Evolutionary conservation across 2,797 vertebrate genomes (phyloP).

Genomic region (Menidia menidia): DNA sequence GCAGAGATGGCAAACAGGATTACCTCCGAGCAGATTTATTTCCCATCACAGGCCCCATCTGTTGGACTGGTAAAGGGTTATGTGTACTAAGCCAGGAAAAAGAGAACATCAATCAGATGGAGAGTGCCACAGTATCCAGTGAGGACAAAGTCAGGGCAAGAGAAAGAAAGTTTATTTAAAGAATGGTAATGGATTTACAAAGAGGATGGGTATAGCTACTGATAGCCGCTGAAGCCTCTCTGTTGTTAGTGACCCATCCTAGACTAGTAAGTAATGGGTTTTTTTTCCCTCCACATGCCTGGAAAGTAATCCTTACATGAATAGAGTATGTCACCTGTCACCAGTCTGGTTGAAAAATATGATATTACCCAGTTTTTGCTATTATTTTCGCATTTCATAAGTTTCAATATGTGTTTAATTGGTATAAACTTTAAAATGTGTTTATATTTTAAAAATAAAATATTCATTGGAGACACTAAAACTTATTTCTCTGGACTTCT

Average conservation of each 20-base stretch:
- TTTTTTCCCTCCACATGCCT: not conserved
- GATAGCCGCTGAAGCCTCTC: constrained; percentile 10
- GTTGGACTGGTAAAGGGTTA: constrained; percentile 37
- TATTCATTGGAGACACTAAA: not conserved
- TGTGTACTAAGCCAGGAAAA: constrained; percentile 39
- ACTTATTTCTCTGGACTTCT: not conserved
- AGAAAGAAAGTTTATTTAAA: constrained; percentile 30
- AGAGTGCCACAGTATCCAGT: constrained; percentile 30
- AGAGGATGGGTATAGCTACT: constrained; percentile 2
- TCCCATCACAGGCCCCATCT: constrained; percentile 29
- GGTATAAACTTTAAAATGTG: not conserved
- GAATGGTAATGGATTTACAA: constrained; percentile 41
- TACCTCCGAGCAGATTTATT: constrained; percentile 26
- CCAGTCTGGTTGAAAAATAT: not conserved
- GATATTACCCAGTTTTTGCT: not conserved
- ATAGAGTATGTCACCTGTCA: not conserved
- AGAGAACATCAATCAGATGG: constrained; percentile 52
- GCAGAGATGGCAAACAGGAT: constrained; percentile 23
- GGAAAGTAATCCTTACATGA: constrained; percentile 1
- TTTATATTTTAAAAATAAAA: not conserved
- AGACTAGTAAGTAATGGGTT: constrained; percentile 12
- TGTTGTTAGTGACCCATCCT: constrained; percentile 22
- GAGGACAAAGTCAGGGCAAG: constrained; percentile 22
- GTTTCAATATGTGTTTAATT: not conserved
- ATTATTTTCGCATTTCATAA: not conserved